Evolutionary conservation across 2,888 invertebrate genomes (phyloP), one percentile per base, ranked within the genome.

Genomic region (Acanthosepion esculentum): DNA sequence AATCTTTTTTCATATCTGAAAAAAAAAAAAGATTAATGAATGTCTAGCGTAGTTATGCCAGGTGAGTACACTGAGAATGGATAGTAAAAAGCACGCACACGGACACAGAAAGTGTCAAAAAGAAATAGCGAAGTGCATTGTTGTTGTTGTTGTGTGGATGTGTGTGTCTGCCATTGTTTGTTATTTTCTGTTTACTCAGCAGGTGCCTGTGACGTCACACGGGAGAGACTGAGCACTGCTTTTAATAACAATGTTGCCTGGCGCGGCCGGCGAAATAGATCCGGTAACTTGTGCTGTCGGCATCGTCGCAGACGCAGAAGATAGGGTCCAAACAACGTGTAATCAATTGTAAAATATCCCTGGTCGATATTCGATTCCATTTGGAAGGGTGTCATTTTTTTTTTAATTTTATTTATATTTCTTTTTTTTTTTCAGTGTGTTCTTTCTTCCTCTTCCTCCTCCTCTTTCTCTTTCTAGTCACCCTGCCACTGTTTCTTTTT

Each of bases 191-290:
- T 97, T 97, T 96, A 96, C 96, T 96, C 96, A 96, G 96, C 96
- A 96, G 96, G 96, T 96, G 97, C 96, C 95, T 95, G 96, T 97
- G 97, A 97, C 97, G 97, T 96, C 96, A 96, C 96, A 95, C 95
- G 95, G 94, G 95, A 95, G 94, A 94, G 95, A 95, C 95, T 95
- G 94, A 94, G 95, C 92, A 95, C 96, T 91, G 95, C 96, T 95
- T 96, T 95, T 95, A 96, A 96, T 95, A 96, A 96, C 96, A 96
- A 96, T 94, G 95, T 95, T 94, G 94, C 93, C 95, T 48, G 96
- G 94, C 96, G 96, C 95, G 33, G 15, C 92, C n/a, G 93, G 91
- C 92, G n/a, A 95, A 92, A 64, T 95, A 92, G 95, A 92, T 41
- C 91, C 91, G 48, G 48, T 59, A 12, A n/a, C n/a, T 78, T 78